A percentile compares a stretch with the other conserved stretches of the same genome.
Evolutionary conservation across 2,888 invertebrate species (phyloP).

Genomic region (Cylindroiulus punctatus): DNA sequence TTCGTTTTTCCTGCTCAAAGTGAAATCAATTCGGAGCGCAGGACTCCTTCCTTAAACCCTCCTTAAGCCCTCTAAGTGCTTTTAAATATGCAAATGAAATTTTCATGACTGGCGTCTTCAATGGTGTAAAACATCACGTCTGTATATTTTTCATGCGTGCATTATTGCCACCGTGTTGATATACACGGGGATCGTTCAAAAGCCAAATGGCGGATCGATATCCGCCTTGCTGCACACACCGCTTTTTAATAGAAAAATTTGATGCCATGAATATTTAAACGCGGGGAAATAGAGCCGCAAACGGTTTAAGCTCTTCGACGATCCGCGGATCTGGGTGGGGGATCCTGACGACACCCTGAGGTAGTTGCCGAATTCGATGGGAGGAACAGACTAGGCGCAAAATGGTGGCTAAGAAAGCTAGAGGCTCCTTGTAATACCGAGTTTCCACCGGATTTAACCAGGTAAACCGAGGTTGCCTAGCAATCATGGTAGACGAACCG

Average conservation of each 20-base stretch:
- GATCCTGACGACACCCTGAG: no score
- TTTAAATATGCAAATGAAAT: slow-evolving; percentile 52
- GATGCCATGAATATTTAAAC: slow-evolving; percentile 29
- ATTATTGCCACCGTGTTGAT: neutral
- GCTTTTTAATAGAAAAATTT: slow-evolving; percentile 14
- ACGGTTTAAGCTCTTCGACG: neutral
- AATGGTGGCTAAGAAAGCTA: no score
- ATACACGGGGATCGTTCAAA: slow-evolving; percentile 31
- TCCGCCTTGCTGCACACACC: neutral
- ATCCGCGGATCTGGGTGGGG: neutral
- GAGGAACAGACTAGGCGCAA: no score
- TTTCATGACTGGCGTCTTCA: slow-evolving; percentile 50
- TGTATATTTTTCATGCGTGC: slow-evolving; percentile 44
- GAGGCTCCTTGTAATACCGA: no score
- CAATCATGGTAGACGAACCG: no score
- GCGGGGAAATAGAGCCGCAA: neutral
- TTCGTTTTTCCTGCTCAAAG: neutral
- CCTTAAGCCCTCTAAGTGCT: slow-evolving; percentile 51
- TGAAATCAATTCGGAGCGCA: slow-evolving; percentile 40
- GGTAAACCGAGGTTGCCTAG: no score
- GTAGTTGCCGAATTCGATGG: no score
- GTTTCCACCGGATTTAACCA: no score
- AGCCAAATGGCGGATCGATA: neutral
- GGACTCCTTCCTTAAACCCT: slow-evolving; percentile 47
- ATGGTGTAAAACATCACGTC: slow-evolving; percentile 52